phyloP scores from a whole-genome alignment of 2,888 invertebrate genomes.

The Hybos culiciformis region DNA sequence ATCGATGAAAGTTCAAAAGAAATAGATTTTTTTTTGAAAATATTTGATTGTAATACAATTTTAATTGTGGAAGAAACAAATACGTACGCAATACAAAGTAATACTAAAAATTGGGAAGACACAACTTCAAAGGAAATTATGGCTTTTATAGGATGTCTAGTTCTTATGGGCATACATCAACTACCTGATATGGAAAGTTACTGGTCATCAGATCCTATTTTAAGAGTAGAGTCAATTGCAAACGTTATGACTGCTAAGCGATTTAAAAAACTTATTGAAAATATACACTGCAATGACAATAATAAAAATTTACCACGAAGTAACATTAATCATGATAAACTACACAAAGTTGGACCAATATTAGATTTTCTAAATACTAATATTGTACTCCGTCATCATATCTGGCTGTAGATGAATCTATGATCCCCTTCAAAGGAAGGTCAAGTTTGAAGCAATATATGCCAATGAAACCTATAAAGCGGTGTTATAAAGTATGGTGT shows the following conservation, averaged over 20 bases:
- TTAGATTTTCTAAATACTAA: background rate
- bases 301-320: background rate
- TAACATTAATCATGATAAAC: background rate
- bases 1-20: background rate
- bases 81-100: background rate
- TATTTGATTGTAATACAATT: background rate
- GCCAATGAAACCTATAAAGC: slow-evolving; percentile 13
- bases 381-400: background rate
- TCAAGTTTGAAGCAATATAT: slow-evolving; percentile 16
- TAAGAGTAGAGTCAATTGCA: background rate
- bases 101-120: background rate
- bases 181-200: background rate
- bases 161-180: background rate
- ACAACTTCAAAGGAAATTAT: background rate
- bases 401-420: slow-evolving; percentile 18
- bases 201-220: background rate
- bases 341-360: background rate
- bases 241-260: background rate
- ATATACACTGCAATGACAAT: background rate
- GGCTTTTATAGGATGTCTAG: background rate
- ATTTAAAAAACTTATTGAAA: background rate
- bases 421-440: slow-evolving; percentile 20
- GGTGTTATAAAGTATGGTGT: slow-evolving; percentile 20
- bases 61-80: background rate
- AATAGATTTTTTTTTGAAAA: background rate